Base-by-base conservation (phyloP, 2,797 vertebrate genomes). In the Lemur catta region DNA sequence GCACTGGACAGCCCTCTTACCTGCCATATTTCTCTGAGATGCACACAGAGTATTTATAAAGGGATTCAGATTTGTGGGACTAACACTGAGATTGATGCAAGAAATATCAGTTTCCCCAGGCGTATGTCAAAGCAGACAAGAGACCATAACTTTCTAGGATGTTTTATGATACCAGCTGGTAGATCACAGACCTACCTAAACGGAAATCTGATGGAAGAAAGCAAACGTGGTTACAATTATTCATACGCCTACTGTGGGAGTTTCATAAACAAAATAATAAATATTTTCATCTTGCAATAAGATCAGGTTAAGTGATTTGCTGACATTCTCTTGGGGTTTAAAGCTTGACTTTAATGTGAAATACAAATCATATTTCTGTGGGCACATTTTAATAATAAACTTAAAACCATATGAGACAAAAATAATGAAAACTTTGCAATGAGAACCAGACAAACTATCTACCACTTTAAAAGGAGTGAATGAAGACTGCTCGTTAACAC, bases 331-430 rank as follows among this genome's bases (percentile, higher is more conserved):
- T 92, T 84, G 91, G 90, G 95, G 96, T 90, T 97, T 96, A 96
- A 97, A 90, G 72, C 91, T 93, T 97, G 96, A 96, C 91, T 96
- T 97, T 94, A 96, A 96, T 87, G 91, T 80, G 65, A 97, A 97
- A 95, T 96, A 98, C 96, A 97, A 97, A 98, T 97, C 80, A 69
- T 97, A 96, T 96, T 97, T 95, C 97, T 96, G 94, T 98, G 98
- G 98, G 98, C 96, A 98, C 95, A 78, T 97, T 98, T 97, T 97
- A 97, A 97, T 95, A 98, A 98, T 94, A 97, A 97, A 97, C 61
- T 86, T 86, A 46, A 94, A 96, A 97, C 95, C 91, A 63, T 72
- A 91, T 17, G 35, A 98, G 97, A 97, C 96, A 91, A 97, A 96
- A 98, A 97, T 90, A 95, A 94, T 97, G 97, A 98, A 97, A 98